Conservation (phyloP, 2,888 invertebrate species). For the Pelosia muscerda region DNA sequence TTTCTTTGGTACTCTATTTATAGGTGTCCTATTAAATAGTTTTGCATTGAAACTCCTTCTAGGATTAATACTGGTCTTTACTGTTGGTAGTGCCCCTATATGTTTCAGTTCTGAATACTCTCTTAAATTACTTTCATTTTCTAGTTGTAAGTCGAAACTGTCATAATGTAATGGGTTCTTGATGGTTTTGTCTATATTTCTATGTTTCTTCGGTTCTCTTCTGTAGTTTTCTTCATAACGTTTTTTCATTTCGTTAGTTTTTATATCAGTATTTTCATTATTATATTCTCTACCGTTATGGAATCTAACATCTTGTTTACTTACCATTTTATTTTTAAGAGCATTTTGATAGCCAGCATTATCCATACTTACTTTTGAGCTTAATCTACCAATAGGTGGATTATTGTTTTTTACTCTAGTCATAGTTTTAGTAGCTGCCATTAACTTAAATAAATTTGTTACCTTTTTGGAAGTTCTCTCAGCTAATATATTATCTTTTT, state of each 20-base stretch:
- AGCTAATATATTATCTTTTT: not conserved
- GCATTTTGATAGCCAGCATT: too few species aligned
- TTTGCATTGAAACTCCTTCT: not conserved
- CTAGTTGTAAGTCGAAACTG: constrained; percentile 1
- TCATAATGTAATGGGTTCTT: not conserved
- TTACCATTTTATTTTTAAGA: not conserved
- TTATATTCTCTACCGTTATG: not conserved
- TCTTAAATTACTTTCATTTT: not conserved
- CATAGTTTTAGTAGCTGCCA: too few species aligned
- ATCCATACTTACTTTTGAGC: not conserved
- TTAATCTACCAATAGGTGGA: not conserved
- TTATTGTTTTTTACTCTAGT: not conserved
- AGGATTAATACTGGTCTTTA: too few species aligned
- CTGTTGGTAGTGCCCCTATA: too few species aligned
- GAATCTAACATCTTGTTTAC: not conserved
- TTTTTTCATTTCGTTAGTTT: not conserved
- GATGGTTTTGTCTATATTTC: not conserved
- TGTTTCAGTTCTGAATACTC: not conserved
- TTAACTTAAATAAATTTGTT: not conserved
- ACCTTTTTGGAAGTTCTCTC: not conserved
- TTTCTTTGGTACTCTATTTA: not conserved
- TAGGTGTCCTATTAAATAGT: not conserved
- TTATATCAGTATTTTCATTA: not conserved
- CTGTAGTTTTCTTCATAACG: not conserved
- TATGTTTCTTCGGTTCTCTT: not conserved